phyloP scores from a whole-genome alignment of 2,888 invertebrate species.

The Enchytraeus crypticus region DNA sequence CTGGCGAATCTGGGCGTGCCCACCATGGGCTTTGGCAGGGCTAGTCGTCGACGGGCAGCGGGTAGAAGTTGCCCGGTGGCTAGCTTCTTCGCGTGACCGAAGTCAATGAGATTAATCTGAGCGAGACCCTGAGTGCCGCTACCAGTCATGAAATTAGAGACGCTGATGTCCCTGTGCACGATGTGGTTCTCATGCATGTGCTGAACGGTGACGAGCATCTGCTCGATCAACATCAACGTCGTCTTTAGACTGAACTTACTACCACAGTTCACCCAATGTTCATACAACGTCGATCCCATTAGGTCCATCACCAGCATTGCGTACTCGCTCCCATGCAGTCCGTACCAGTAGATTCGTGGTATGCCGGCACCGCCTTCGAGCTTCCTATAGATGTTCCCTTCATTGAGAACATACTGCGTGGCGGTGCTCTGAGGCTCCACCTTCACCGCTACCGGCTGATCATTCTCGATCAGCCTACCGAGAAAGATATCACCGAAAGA shows the following conservation, averaged over 20 bases:
- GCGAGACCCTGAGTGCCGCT: background rate
- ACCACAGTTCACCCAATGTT: conserved; percentile 12
- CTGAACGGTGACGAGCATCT: conserved; percentile 52
- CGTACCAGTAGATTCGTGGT: conserved; percentile 22
- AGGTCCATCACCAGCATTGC: conserved; percentile 21
- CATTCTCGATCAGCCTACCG: conserved; percentile 4
- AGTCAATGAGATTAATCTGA: conserved; percentile 43
- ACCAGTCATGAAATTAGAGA: conserved; percentile 50
- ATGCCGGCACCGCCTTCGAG: conserved; percentile 19
- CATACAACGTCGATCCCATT: conserved; percentile 19
- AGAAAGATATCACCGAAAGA: conserved; percentile 24
- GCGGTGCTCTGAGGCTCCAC: conserved; percentile 16
- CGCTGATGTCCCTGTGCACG: conserved; percentile 82
- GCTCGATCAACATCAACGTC: conserved; percentile 16
- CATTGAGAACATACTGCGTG: conserved; percentile 16
- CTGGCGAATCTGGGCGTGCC: conserved; percentile 23
- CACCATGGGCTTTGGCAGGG: conserved; percentile 24
- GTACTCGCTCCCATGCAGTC: conserved; percentile 18
- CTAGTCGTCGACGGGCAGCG: conserved; percentile 24
- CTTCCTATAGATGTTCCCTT: conserved; percentile 22
- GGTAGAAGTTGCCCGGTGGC: background rate
- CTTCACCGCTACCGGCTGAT: conserved; percentile 20
- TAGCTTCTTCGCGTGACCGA: conserved; percentile 44
- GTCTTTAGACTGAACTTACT: conserved; percentile 18
- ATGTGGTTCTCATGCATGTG: conserved; percentile 92